Conservation (phyloP, 2,113 vertebrate species). For the Lepus timidus region DNA sequence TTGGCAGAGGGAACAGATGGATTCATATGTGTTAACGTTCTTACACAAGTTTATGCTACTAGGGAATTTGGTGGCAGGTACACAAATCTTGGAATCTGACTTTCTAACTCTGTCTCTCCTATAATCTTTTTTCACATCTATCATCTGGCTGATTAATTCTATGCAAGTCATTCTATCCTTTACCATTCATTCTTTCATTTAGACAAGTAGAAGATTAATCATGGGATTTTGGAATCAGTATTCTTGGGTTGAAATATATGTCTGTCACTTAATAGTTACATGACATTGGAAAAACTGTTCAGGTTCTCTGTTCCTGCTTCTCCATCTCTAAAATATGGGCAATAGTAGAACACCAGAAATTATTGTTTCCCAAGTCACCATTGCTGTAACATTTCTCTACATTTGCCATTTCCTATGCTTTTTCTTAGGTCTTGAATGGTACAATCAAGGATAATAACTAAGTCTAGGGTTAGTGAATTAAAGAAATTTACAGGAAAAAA, state of each 20-base stretch:
- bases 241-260: not conserved
- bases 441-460: not conserved
- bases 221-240: not conserved
- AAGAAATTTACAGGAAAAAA: not conserved
- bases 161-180: not conserved
- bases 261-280: not conserved
- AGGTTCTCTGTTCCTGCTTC: not conserved
- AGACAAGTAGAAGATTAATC: not conserved
- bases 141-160: slow-evolving; percentile 8
- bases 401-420: not conserved
- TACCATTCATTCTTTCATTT: not conserved
- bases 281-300: not conserved
- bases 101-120: not conserved
- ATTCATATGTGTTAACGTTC: not conserved
- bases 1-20: not conserved
- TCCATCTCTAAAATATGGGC: not conserved
- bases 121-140: slow-evolving; percentile 6
- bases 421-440: not conserved
- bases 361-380: not conserved
- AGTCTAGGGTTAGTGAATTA: not conserved
- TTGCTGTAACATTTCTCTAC: not conserved
- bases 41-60: not conserved
- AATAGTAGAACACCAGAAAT: not conserved
- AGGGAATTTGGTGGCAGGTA: not conserved
- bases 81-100: not conserved